Percentiles rank a stretch among this genome's conserved stretches.
These are phyloP conservation scores for Bedellia somnulentella DNA, from an alignment of 2,888 invertebrate species.

Conservation along the genomic window DNA sequence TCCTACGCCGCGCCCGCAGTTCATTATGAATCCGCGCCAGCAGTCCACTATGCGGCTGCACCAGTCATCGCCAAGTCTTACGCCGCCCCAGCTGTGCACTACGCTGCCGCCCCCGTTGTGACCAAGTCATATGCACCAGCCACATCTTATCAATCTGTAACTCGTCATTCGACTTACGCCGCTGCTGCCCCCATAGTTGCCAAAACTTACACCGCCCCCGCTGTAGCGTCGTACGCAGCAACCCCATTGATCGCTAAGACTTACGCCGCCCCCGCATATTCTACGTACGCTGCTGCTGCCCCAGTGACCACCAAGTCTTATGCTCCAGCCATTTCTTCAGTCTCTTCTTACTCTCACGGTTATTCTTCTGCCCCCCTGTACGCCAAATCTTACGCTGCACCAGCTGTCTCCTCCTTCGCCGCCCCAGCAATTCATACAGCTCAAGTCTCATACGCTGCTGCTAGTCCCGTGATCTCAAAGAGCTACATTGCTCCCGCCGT, in stretches of 20 bases:
- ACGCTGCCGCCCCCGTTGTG: slow-evolving; percentile 29
- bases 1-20: slow-evolving; percentile 5
- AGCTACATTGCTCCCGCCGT: slow-evolving; percentile 65
- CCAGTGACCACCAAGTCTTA: slow-evolving; percentile 24
- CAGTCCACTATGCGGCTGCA: slow-evolving; percentile 42
- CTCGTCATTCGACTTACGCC: slow-evolving; percentile 22
- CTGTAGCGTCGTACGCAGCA: slow-evolving; percentile 15
- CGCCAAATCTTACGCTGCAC: slow-evolving; percentile 13
- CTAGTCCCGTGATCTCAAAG: slow-evolving; percentile 30
- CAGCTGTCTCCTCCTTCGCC: slow-evolving; percentile 5
- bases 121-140: slow-evolving; percentile 34
- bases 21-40: slow-evolving; percentile 16
- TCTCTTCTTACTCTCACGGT: slow-evolving; percentile 22
- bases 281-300: slow-evolving; percentile 22
- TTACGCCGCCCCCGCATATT: slow-evolving; percentile 20
- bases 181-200: slow-evolving; percentile 18
- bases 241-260: slow-evolving; percentile 11
- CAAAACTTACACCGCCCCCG: slow-evolving; percentile 22
- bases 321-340: slow-evolving; percentile 18
- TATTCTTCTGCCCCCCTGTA: slow-evolving; percentile 28
- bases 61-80: slow-evolving; percentile 25
- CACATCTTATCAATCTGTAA: slow-evolving; percentile 19
- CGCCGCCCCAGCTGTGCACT: slow-evolving; percentile 17
- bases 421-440: slow-evolving; percentile 14
- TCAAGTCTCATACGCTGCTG: slow-evolving; percentile 23